These are phyloP conservation scores for Crocuta crocuta DNA, from an alignment of 2,113 vertebrate species.

Conservation along the genomic window DNA sequence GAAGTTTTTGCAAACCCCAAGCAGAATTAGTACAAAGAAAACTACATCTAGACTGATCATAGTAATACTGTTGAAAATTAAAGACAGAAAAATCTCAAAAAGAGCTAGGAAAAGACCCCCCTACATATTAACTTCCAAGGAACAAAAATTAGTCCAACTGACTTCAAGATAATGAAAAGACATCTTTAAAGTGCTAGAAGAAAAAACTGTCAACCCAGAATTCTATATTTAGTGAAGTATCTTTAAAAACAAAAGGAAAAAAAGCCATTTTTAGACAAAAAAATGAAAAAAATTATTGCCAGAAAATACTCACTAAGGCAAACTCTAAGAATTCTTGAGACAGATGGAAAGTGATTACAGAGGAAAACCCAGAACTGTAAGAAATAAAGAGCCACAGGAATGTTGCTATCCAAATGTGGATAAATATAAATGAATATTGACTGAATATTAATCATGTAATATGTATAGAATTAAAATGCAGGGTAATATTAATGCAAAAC, in stretches of 20 bases:
- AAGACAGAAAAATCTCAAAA: not conserved
- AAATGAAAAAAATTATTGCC: not conserved
- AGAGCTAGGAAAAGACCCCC: not conserved
- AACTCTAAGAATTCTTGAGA: not conserved
- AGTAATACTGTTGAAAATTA: not conserved
- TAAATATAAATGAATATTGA: not conserved
- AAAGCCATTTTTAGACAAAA: not conserved
- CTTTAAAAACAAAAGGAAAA: not conserved
- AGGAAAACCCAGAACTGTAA: not conserved
- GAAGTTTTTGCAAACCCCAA: not conserved
- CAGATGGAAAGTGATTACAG: not conserved
- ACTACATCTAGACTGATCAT: not conserved
- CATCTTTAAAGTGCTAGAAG: not conserved
- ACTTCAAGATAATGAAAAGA: not conserved
- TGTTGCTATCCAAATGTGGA: not conserved
- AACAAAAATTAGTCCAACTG: not conserved
- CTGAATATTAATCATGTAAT: not conserved
- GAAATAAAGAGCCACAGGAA: constrained; percentile 24
- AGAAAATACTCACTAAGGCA: not conserved
- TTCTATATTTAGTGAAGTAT: not conserved
- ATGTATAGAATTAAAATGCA: not conserved
- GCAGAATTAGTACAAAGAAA: not conserved
- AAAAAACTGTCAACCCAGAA: not conserved
- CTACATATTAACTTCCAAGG: not conserved
- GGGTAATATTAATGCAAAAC: constrained; percentile 8